Evolutionary conservation across 2,888 invertebrate genomes (phyloP).

Genomic region (Phorcus lineatus): DNA sequence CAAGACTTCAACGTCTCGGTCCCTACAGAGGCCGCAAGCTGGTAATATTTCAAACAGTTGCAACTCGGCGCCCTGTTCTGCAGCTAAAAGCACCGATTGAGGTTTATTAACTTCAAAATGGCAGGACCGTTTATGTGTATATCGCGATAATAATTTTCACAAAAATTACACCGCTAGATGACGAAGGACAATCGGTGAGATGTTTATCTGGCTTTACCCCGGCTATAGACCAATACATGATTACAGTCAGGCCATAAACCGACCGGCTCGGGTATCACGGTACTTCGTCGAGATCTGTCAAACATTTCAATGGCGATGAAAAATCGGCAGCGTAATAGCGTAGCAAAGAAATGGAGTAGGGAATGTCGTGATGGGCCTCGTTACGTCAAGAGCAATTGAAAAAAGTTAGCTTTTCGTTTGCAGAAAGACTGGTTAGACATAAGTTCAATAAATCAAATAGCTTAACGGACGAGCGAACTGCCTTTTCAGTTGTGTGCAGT

Average conservation of each 20-base stretch:
- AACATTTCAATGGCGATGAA: constrained; percentile 16
- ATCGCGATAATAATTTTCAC: constrained; percentile 18
- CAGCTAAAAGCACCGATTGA: neutral
- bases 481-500: constrained; percentile 3
- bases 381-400: constrained; percentile 18
- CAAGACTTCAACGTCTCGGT: too few relatives aligned
- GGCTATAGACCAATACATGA: constrained; percentile 4
- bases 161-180: constrained; percentile 15
- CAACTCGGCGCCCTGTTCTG: neutral
- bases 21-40: too few relatives aligned
- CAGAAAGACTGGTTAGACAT: neutral
- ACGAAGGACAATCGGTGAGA: constrained; percentile 9
- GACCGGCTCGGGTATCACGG: constrained; percentile 2
- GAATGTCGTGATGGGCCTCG: constrained; percentile 11
- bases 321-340: constrained; percentile 11
- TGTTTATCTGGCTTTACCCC: constrained; percentile 6
- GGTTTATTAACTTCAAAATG: constrained; percentile 18
- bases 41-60: constrained; percentile 1
- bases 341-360: constrained; percentile 6
- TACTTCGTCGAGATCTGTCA: constrained; percentile 3
- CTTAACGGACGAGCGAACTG: constrained; percentile 10
- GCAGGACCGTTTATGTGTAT: constrained; percentile 23
- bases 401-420: constrained; percentile 23
- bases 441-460: constrained; percentile 2
- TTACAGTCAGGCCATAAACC: constrained; percentile 1